These are phyloP conservation scores for Euclidia mi DNA, from an alignment of 2,888 invertebrate species.

Conservation along the genomic window DNA sequence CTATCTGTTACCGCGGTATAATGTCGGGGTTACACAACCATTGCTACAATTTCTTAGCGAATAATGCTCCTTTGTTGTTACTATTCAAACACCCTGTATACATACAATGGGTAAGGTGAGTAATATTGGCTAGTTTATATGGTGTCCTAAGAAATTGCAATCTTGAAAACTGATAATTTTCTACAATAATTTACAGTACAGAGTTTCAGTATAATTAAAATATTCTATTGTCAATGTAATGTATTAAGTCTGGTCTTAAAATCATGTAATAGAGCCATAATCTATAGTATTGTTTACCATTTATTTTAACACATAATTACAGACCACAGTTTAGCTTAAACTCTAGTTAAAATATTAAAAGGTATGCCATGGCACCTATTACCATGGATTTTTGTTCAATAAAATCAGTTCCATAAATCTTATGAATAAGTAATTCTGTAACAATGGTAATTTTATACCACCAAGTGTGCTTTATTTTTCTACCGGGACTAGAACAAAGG, in stretches of 20 bases:
- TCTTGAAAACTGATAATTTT: too few relatives aligned
- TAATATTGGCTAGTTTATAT: too few relatives aligned
- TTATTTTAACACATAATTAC: neutral
- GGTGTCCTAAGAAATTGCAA: too few relatives aligned
- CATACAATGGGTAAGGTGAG: neutral
- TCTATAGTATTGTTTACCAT: too few relatives aligned
- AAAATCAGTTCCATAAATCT: neutral
- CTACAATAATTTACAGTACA: too few relatives aligned
- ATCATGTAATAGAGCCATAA: too few relatives aligned
- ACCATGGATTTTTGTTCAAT: neutral
- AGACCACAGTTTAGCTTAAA: neutral
- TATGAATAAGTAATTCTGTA: slow-evolving; percentile 17
- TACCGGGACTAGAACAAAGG: slow-evolving; percentile 5
- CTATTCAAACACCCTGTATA: slow-evolving; percentile 34
- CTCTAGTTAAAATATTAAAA: neutral
- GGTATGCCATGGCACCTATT: neutral
- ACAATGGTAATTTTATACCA: slow-evolving; percentile 9
- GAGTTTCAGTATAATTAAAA: too few relatives aligned
- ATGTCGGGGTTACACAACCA: slow-evolving; percentile 70
- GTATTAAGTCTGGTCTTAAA: too few relatives aligned
- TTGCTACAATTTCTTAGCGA: slow-evolving; percentile 65
- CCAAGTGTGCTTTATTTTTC: slow-evolving; percentile 7
- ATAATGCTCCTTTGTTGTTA: slow-evolving; percentile 30
- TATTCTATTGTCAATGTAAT: too few relatives aligned
- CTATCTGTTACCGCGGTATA: slow-evolving; percentile 75